Base-by-base conservation (phyloP, 2,797 vertebrate species). In the Gymnothorax javanicus region DNA sequence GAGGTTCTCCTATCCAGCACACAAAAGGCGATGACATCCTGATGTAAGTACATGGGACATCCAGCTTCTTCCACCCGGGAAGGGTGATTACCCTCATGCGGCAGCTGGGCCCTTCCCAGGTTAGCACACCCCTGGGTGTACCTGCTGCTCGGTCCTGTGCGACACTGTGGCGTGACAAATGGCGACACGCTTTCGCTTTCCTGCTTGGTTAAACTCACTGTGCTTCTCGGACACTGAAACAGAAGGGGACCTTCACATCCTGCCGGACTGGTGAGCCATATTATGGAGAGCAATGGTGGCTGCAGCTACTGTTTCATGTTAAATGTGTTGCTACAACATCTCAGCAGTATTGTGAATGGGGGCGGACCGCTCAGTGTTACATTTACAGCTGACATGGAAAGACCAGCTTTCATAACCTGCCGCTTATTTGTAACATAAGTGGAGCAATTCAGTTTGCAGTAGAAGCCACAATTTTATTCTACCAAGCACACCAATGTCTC, bases 111-210 rank as follows among this genome's bases (percentile, higher is more conserved):
- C 91, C 90, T 90, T 54, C 20, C 77, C 91, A 90, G 52, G 52
- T 62, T 87, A 75, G 87, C 90, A 86, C 91, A 92, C 93, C 95
- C 92, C 87, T 91, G 94, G 94, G 92, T 92, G 92, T 91, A 95
- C 94, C 95, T 95, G 95, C 95, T 95, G 94, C 93, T 94, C 91
- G 82, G 90, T 43, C 91, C 90, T 91, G 94, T 93, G 93, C 92
- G 94, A 93, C 89, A 62, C 89, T 94, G 93, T 33, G 91, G 93
- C 91, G 93, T 94, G 94, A 95, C 94, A 95, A 95, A 95, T 94
- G 93, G 93, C 94, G 94, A 94, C 94, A 95, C 91, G 93, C 92
- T 94, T 95, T 93, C 92, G 92, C 93, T 94, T 92, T 90, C 87
- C 87, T 93, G 91, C 90, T 92, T 92, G 91, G 92, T 91, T 93